Evolutionary conservation across 2,797 vertebrate species (phyloP), one percentile per base, ranked within the genome.

Genomic region (Eidolon dupreanum): DNA sequence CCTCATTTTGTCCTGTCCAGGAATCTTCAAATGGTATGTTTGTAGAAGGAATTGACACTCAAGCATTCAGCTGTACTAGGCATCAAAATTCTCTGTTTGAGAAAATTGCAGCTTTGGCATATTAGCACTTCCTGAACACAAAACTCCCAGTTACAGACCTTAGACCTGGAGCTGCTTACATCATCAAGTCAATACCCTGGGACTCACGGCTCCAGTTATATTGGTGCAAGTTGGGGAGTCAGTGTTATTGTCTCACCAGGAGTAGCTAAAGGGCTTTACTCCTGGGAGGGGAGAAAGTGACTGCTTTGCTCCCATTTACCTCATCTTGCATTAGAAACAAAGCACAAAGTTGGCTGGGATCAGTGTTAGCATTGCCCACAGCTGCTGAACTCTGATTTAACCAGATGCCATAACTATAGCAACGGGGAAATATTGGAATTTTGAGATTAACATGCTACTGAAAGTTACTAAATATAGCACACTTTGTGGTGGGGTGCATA

Each of bases 351-450:
- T 97, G 91, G 55, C 96, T 79, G 41, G 97, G 57, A 41, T 93
- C 43, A 82, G 65, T 74, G 7, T 89, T 88, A 87, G 57, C 74
- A n/a, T 92, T 74, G 43, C 93, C 78, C 95, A 94, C 49, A 95
- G 95, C 2, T 97, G 94, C 66, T 97, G 90, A 96, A 88, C 55
- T 92, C 41, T 95, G 74, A 79, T 95, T 95, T 97, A 97, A 65
- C 82, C 93, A 93, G 86, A 97, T 97, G 77, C 28, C 92, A 90
- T 95, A 97, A 93, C 82, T 97, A 94, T 88, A 97, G 92, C 92
- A 98, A 97, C 33, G 36, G 92, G 94, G 88, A 98, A 98, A 97
- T 90, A 84, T 22, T 94, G 63, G 65, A 12, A 68, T 93, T 93
- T 98, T 92, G 59, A 90, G 71, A 97, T 96, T 95, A 96, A 77